Conservation (phyloP, 2,888 invertebrate genomes). For the Muscina levida region DNA sequence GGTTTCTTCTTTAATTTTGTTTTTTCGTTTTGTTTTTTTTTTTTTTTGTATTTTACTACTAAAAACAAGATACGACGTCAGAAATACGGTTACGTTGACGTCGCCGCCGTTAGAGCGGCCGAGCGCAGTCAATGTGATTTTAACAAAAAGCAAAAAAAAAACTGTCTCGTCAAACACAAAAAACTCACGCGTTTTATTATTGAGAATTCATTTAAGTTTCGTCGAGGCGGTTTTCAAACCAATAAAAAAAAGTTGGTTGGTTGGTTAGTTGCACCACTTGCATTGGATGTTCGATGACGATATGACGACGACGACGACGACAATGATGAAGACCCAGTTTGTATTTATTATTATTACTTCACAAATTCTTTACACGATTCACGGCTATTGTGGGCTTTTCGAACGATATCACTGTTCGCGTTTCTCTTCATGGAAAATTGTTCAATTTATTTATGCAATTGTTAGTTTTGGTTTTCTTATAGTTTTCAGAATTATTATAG, state of each 20-base stretch:
- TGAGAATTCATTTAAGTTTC: constrained; percentile 21
- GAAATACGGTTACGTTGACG: constrained; percentile 57
- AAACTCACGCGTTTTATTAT: constrained; percentile 62
- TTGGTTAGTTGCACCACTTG: constrained; percentile 11
- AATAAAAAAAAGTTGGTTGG: too few species aligned
- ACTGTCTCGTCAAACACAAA: not conserved
- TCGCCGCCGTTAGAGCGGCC: constrained; percentile 61
- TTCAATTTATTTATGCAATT: constrained; percentile 29
- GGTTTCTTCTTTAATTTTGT: constrained; percentile 56
- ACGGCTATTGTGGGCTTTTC: too few species aligned
- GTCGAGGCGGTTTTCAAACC: constrained; percentile 10
- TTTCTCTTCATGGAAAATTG: not conserved
- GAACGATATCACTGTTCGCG: not conserved
- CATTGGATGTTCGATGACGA: not conserved
- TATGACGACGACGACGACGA: too few species aligned
- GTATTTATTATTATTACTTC: too few species aligned
- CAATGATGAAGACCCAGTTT: too few species aligned
- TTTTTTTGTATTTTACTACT: not conserved
- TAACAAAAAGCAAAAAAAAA: too few species aligned
- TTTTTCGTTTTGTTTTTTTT: not conserved
- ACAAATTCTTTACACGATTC: too few species aligned
- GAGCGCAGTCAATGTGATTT: constrained; percentile 42
- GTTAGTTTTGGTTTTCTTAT: constrained; percentile 18
- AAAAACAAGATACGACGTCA: constrained; percentile 58
- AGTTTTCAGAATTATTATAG: constrained; percentile 31